Evolutionary conservation across 1,140 invertebrate species (phyloP), one percentile per base, ranked within the genome.

Genomic region (Bursaphelenchus mucronatus): DNA sequence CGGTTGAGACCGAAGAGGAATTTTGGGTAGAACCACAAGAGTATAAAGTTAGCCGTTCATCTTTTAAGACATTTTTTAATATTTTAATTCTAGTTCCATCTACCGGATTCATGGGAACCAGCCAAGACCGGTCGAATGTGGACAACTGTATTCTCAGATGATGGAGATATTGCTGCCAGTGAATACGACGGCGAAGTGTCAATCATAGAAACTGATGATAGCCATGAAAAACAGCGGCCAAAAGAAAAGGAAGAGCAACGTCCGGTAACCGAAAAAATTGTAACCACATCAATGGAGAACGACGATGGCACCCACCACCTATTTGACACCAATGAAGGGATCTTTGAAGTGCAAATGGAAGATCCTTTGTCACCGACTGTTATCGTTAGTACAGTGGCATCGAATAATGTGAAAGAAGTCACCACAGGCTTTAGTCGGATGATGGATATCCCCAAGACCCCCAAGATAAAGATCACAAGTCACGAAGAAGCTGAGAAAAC

Each of bases 101-200:
- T 59, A 17, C 66, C 66, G 8, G 66, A 68, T 21, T 59, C 49
- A 21, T 68, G 67, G 67, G 68, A 69, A 49, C 10, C 21, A 49
- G 19, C 8, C 11, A 45, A 46, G 62, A 17, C 66, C 13, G 64
- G 57, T 9, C 63, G 58, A 10, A 76, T 75, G 64, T 74, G 67
- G 75, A 74, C 66, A 8, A 80, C 74, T 13, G 70, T 68, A n/a
- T 77, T 78, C 55, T 58, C 75, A 10, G 77, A 80, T 6, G 75
- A 75, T 30, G 52, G n/a, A 5, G 67, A 61, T 54, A 15, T 49
- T 30, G 17, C 57, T 4, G 57, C 57, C 21, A 59, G 57, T 7
- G 57, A 59, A 50, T 59, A 59, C 40, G 57, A 59, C 9, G 57
- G 45, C 13, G 9, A 64, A 66, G 19, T 66, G 19, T 19, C 41